Evolutionary conservation across 2,888 invertebrate genomes (phyloP).

Genomic region (Candidula unifasciata): DNA sequence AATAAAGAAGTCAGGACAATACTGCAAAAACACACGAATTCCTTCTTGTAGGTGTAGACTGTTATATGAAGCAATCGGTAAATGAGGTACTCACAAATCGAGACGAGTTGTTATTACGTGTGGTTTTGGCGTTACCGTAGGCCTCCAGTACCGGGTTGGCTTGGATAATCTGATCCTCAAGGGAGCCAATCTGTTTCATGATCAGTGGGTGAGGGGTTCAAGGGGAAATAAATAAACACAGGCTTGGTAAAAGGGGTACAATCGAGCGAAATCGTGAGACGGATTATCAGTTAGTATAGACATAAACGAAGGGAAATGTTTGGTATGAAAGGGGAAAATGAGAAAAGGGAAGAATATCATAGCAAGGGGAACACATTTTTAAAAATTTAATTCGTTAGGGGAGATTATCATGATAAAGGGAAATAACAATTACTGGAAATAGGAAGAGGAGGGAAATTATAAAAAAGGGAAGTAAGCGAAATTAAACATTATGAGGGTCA

Average conservation of each 20-base stretch:
- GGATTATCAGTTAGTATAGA: neutral
- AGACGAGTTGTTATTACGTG: slow-evolving; percentile 54
- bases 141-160: slow-evolving; percentile 54
- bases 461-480: too few species aligned
- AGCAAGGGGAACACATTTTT: neutral
- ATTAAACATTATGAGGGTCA: too few species aligned
- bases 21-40: too few species aligned
- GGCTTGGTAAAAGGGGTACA: neutral
- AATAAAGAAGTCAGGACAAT: too few species aligned
- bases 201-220: neutral
- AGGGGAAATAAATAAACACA: neutral
- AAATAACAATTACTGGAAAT: too few species aligned
- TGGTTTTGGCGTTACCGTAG: slow-evolving; percentile 54
- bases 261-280: neutral
- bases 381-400: too few species aligned
- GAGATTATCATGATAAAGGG: too few species aligned
- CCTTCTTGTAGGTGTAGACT: too few species aligned
- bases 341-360: neutral
- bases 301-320: neutral
- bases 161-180: slow-evolving; percentile 53
- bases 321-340: neutral
- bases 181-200: slow-evolving; percentile 20
- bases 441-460: too few species aligned
- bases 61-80: too few species aligned
- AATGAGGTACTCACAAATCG: slow-evolving; percentile 49